Percentiles rank a stretch among this genome's conserved stretches.
phyloP scores from a whole-genome alignment of 2,888 invertebrate genomes.

The Dasypogon diadema region DNA sequence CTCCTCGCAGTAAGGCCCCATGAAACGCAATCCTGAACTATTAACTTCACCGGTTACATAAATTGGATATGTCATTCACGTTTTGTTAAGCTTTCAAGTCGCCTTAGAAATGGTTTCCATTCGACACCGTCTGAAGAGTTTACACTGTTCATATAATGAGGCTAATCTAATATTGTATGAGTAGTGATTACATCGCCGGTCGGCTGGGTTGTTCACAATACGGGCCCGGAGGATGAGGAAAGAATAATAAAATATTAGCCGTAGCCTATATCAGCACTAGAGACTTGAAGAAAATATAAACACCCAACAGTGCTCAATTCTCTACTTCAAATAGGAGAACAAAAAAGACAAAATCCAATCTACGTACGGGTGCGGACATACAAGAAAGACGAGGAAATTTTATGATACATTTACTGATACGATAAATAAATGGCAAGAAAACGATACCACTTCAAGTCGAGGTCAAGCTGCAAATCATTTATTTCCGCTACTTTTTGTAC shows the following conservation, averaged over 20 bases:
- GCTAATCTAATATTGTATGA: constrained; percentile 44
- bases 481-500: constrained; percentile 58
- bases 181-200: not conserved
- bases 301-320: not conserved
- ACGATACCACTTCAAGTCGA: constrained; percentile 56
- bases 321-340: not conserved
- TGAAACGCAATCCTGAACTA: not conserved
- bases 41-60: constrained; percentile 28
- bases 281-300: constrained; percentile 22
- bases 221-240: constrained; percentile 24
- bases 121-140: constrained; percentile 47
- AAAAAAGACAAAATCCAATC: not conserved
- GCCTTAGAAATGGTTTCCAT: constrained; percentile 40
- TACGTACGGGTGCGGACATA: not conserved
- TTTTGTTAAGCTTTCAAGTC: constrained; percentile 45
- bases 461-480: constrained; percentile 59
- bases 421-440: constrained; percentile 49
- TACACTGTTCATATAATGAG: constrained; percentile 41
- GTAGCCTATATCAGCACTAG: constrained; percentile 1
- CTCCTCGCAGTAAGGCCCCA: not conserved
- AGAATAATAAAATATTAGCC: constrained; percentile 32
- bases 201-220: not conserved
- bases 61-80: constrained; percentile 47
- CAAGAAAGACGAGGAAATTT: constrained; percentile 24
- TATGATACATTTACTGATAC: constrained; percentile 33